Base-by-base conservation (phyloP, 2,797 vertebrate genomes). In the Basileuterus tristriatus region DNA sequence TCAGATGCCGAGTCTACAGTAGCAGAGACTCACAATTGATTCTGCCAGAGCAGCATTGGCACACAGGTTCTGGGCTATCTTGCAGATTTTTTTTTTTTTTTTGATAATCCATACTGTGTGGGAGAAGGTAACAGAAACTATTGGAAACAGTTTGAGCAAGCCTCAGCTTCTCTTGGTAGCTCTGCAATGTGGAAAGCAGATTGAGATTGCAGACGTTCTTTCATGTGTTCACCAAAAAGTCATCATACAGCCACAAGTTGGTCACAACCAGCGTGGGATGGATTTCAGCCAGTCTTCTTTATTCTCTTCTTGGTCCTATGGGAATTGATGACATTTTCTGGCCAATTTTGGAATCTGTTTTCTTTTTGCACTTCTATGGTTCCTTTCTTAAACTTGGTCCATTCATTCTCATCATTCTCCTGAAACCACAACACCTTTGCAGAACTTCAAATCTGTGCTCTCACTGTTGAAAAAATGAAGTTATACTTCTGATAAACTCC, bases 391-490 rank as follows among this genome's bases (percentile, higher is more conserved):
- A 80, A 62, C 44, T 52, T 52, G 21, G 15, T 58, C n/a, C 2
- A 0, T 82, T 81, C 55, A 30, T 65, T 76, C 24, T 47, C 5
- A 1, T 47, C 50, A 22, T 74, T 77, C 18, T 86, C 34, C 34
- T 75, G 50, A 85, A 89, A 82, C 63, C 29, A 44, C 32, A 50
- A 39, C 58, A 79, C 32, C 39, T 86, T 94, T 86, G 24, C 77
- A 87, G 85, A 83, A 50, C 21, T 82, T 78, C 63, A 93, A 27
- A 75, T 77, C 78, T 88, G 59, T 87, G 52, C 34, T 68, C 64
- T 68, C 55, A 21, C 21, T 67, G 39, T 58, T 97, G 91, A 74
- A 69, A 88, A 46, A 86, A 88, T 86, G 36, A 87, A 96, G 59
- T 64, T 89, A 1, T 18, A 30, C 71, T 93, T 94, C 83, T 95